Base-by-base conservation (phyloP, 1,140 invertebrate genomes). In the Zaprionus taronus region DNA sequence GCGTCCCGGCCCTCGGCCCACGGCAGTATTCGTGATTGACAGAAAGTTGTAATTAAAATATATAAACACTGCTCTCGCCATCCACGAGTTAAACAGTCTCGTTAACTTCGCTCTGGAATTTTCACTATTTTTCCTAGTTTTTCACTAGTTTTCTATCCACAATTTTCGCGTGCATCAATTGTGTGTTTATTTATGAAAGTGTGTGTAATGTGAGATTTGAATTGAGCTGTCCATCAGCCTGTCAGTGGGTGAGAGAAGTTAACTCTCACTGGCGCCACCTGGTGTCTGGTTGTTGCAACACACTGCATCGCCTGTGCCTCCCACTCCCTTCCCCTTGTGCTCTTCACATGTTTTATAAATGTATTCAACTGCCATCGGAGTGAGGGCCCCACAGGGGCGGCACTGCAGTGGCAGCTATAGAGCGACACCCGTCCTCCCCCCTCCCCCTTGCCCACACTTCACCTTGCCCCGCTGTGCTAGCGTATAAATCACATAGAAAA, bases 401-500 rank as follows among this genome's bases (percentile, higher is more conserved):
- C 47, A 51, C 20, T 24, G 47, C 47, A 51, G 9, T 49, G n/a
- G 17, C 17, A 49, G n/a, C 15, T n/a, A n/a, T 41, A 6, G 15
- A n/a, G 15, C 31, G 9, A 56, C 26, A 41, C 17, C 34, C 17
- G 55, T 34, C 22, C 34, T 22, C 31, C 38, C 22, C 34, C 26
- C 51, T 28, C 49, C 57, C 28, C 49, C 1, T n/a, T 6, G 20
- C 20, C 20, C 20, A 4, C 24, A 6, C 58, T n/a, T 14, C 34
- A 11, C 5, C 3, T 5, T n/a, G 4, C 34, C 20, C 14, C 7
- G 7, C 47, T 53, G 44, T 34, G 67, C 77, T 77, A 66, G 49
- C 72, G 74, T 72, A 89, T 89, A 89, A 89, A 90, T 89, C 84
- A 90, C 85, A 90, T 90, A 81, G 81, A 77, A 78, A 90, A 89